These are phyloP conservation scores for Rhinophrynus dorsalis DNA, from an alignment of 2,797 vertebrate species.

Conservation along the genomic window DNA sequence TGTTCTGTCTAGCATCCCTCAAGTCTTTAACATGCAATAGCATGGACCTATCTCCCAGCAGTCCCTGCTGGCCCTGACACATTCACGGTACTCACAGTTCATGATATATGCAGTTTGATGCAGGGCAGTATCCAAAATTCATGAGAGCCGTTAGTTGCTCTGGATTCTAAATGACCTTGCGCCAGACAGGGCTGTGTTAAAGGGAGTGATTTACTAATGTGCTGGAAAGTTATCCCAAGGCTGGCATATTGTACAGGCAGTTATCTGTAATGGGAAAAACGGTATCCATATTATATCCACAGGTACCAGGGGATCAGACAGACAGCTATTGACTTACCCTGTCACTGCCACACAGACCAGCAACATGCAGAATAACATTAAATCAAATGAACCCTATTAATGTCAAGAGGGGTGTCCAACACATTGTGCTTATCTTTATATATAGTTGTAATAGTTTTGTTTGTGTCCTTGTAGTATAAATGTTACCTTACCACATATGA, in stretches of 20 bases:
- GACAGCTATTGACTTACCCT: not conserved
- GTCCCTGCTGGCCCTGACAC: slow-evolving; percentile 5
- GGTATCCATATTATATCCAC: not conserved
- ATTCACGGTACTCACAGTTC: slow-evolving; percentile 14
- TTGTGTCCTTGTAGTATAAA: too few species aligned
- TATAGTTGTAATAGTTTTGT: too few species aligned
- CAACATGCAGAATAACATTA: too few species aligned
- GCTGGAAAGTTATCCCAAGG: slow-evolving; percentile 9
- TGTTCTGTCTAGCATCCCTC: not conserved
- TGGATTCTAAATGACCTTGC: slow-evolving; percentile 41
- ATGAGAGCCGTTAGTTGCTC: slow-evolving; percentile 27
- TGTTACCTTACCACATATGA: too few species aligned
- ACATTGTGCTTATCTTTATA: too few species aligned
- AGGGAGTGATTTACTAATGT: slow-evolving; percentile 34
- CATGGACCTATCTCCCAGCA: slow-evolving; percentile 20
- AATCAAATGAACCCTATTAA: too few species aligned
- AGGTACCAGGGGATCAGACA: not conserved
- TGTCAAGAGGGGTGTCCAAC: too few species aligned
- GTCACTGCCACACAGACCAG: too few species aligned
- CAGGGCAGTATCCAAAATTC: slow-evolving; percentile 42
- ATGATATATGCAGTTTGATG: slow-evolving; percentile 41
- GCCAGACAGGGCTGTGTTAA: slow-evolving; percentile 36
- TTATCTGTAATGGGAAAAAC: slow-evolving; percentile 29
- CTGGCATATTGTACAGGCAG: slow-evolving; percentile 23
- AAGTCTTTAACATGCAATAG: slow-evolving; percentile 3